Base-by-base conservation (phyloP, 2,113 vertebrate genomes). In the Datnioides undecimradiatus region DNA sequence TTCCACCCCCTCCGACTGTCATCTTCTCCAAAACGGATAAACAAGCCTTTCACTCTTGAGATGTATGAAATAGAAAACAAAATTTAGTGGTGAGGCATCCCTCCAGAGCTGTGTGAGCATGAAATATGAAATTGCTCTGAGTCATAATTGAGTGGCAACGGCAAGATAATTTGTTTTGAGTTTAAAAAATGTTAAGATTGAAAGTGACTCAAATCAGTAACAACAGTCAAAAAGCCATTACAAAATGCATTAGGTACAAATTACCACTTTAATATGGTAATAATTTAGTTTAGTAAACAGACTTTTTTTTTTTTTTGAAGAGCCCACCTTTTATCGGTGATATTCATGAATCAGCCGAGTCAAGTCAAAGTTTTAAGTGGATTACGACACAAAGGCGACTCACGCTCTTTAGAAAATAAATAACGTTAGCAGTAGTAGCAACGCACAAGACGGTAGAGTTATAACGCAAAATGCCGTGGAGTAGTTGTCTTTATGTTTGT, bases 21-120 rank as follows among this genome's bases (percentile, higher is more conserved):
- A 59, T 83, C 59, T 62, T 71, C 81, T 73, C 51, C 58, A 71
- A 81, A 84, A 75, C 0, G 17, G 65, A 87, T 80, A 82, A 89
- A 86, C 73, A 86, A 83, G 83, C 57, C 57, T 73, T 80, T 79
- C 45, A 45, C 49, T 81, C 59, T 63, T 2, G 59, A 83, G 52
- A 57, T 77, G 36, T 54, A 73, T 74, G 10, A 65, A 85, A 85
- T 38, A 51, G 43, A 62, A 83, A 82, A 85, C 46, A 63, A 65
- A 73, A 82, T 60, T 62, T 62, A 54, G 63, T 25, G 43, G n/a
- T 16, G 58, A 79, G 25, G 34, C 72, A 36, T 78, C 21, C 62
- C 71, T 59, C 29, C 41, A 77, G 67, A 79, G 79, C 64, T n/a
- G 63, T 14, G 40, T 48, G 57, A 72, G 68, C 67, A 80, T 80